Evolutionary conservation across 2,113 vertebrate species (phyloP), one percentile per base, ranked within the genome.

Genomic region (Craseonycteris thonglongyai): DNA sequence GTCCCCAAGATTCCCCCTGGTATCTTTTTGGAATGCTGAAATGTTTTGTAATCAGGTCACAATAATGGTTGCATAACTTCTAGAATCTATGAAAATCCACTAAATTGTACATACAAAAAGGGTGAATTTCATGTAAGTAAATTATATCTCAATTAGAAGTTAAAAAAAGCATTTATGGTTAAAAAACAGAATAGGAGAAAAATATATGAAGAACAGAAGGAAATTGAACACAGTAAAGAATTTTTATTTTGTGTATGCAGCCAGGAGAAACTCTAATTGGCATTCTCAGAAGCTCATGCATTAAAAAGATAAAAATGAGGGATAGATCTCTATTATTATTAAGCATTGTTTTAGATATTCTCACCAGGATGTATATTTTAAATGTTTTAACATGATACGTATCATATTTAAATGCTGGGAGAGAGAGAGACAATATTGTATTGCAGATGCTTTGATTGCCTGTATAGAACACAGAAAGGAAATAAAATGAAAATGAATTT

Each of bases 141-240:
- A 61, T 87, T 86, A 51, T 40, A 87, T 56, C 5, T 85, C 26
- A 86, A 75, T n/a, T n/a, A n/a, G n/a, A 21, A 80, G 49, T n/a
- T 75, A 38, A 11, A 26, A 85, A 90, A 74, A 18, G 0, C 3
- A 42, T 74, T 88, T 93, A 35, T 80, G n/a, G 24, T 33, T 69
- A 96, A 68, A 61, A 94, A 89, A 51, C 26, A 28, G 33, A 88
- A n/a, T 59, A 81, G 33, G 86, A 94, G 19, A 80, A 74, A 92
- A 71, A 68, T 8, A 3, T 74, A 35, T 24, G 30, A 92, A 69
- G 28, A 65, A 56, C 38, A 87, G 61, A 72, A 72, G 33, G 69
- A 78, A 90, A 84, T 9, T 74, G 33, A 63, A 47, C 18, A 63
- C 9, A 82, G 11, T 76, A 45, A 69, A 63, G 22, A n/a, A 45